phyloP scores from a whole-genome alignment of 2,797 vertebrate species.

The Myotis myotis region DNA sequence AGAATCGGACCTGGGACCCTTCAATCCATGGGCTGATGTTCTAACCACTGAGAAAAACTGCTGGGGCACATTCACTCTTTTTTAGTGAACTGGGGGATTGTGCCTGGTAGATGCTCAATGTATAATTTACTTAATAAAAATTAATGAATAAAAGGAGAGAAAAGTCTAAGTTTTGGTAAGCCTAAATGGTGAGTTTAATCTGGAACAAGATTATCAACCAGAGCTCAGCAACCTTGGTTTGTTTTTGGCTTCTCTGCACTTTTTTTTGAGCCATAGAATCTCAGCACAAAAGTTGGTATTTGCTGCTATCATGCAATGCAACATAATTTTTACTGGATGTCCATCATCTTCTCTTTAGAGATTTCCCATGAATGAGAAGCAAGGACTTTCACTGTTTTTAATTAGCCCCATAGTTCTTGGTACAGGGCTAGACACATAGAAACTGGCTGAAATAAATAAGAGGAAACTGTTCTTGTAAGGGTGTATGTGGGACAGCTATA shows the following conservation, averaged over 20 bases:
- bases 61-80: background rate
- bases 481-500: background rate
- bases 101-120: background rate
- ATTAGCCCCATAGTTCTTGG: background rate
- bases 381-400: background rate
- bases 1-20: too few species aligned
- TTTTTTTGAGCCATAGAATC: background rate
- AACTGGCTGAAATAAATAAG: background rate
- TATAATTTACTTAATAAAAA: background rate
- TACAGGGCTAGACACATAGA: background rate
- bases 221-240: background rate
- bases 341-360: background rate
- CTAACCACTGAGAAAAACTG: too few species aligned
- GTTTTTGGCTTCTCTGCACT: background rate
- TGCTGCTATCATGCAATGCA: background rate
- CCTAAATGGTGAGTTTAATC: background rate
- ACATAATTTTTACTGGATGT: background rate
- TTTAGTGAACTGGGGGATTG: background rate
- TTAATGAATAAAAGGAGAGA: slow-evolving; percentile 10
- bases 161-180: background rate
- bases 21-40: too few species aligned
- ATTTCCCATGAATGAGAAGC: background rate
- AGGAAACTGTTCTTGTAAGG: background rate
- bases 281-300: background rate
- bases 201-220: background rate